Evolutionary conservation across 2,113 vertebrate species (phyloP).

Genomic region (Speoplatyrhinus poulsoni): DNA sequence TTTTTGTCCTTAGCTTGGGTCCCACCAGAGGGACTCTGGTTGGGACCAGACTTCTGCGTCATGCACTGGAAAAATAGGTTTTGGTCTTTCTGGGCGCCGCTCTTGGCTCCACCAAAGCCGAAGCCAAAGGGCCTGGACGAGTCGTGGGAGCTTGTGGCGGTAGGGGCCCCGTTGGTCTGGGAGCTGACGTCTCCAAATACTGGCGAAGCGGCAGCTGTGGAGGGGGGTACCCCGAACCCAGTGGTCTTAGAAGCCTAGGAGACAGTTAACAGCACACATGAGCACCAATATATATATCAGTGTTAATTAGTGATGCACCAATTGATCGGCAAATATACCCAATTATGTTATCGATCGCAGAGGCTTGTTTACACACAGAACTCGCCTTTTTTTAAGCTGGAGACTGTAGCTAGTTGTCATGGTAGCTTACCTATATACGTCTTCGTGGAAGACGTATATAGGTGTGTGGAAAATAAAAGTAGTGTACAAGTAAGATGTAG

Average conservation of each 20-base stretch:
- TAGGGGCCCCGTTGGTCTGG: conserved; percentile 85
- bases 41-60: conserved; percentile 87
- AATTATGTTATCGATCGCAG: no score
- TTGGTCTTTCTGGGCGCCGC: conserved; percentile 83
- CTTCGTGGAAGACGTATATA: no score
- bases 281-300: not conserved
- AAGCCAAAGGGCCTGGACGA: conserved; percentile 85
- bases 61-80: conserved; percentile 99
- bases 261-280: conserved; percentile 12
- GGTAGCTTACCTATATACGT: no score
- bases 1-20: conserved; percentile 75
- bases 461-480: no score
- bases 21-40: conserved; percentile 53
- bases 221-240: conserved; percentile 80
- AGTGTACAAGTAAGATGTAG: no score
- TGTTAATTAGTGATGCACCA: no score
- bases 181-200: conserved; percentile 84
- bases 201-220: conserved; percentile 67
- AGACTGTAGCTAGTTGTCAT: no score
- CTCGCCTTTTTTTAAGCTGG: no score
- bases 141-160: conserved; percentile 78
- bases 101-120: conserved; percentile 81
- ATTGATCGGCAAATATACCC: no score
- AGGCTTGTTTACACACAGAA: no score
- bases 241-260: conserved; percentile 85